Percentiles rank a stretch among this genome's conserved stretches.
Evolutionary conservation across 2,113 vertebrate species (phyloP).

Genomic region (Caranx melampygus): DNA sequence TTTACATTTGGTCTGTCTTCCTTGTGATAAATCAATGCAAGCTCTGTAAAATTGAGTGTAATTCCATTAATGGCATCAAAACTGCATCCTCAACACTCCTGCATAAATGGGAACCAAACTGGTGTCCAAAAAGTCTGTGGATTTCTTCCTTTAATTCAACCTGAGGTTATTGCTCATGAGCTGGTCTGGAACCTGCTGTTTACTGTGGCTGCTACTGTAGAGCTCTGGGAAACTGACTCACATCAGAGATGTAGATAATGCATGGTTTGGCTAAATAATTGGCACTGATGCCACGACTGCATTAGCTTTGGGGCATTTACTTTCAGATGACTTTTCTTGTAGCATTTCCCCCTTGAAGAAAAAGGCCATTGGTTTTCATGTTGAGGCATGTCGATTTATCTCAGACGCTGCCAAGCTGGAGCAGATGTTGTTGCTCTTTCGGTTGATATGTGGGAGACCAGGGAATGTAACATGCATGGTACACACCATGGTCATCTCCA

Average conservation of each 20-base stretch:
- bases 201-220: conserved; percentile 40
- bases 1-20: conserved; percentile 39
- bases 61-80: conserved; percentile 40
- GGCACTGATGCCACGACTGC: background rate
- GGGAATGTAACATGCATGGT: conserved; percentile 57
- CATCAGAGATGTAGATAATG: conserved; percentile 21
- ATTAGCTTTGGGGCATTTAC: conserved; percentile 32
- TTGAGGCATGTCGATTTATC: conserved; percentile 40
- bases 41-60: background rate
- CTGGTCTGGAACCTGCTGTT: conserved; percentile 22
- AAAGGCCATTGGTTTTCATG: conserved; percentile 27
- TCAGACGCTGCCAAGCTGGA: conserved; percentile 28
- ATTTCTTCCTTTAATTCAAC: conserved; percentile 33
- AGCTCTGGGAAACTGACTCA: conserved; percentile 8
- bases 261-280: conserved; percentile 20
- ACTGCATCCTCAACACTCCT: conserved; percentile 42
- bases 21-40: conserved; percentile 35
- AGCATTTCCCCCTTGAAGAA: conserved; percentile 18
- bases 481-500: conserved; percentile 44
- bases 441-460: conserved; percentile 52
- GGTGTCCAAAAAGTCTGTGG: conserved; percentile 43
- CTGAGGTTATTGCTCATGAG: conserved; percentile 31
- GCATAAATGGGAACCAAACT: conserved; percentile 10
- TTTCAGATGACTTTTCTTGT: conserved; percentile 14
- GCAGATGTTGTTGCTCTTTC: conserved; percentile 67